phyloP scores from a whole-genome alignment of 2,888 invertebrate species.

The Leptinotarsa haldemani region DNA sequence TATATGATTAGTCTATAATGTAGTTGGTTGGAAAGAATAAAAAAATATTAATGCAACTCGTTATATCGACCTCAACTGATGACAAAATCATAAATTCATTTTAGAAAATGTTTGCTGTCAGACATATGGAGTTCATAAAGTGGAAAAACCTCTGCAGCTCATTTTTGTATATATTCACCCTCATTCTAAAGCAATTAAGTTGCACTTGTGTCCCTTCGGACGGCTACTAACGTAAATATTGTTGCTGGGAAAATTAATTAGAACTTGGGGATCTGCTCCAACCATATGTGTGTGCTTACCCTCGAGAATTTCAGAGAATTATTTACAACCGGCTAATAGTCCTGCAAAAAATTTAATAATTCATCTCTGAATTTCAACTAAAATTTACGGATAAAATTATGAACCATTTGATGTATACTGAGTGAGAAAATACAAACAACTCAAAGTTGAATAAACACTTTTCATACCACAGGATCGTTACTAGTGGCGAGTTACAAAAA shows the following conservation, averaged over 20 bases:
- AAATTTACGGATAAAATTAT: neutral
- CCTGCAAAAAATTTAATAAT: neutral
- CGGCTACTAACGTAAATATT: conserved; percentile 11
- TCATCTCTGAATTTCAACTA: neutral
- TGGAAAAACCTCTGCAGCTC: neutral
- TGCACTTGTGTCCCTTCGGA: neutral
- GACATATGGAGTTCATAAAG: neutral
- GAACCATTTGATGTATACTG: too few species aligned
- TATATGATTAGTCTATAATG: too few species aligned
- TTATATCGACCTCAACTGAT: neutral
- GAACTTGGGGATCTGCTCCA: neutral
- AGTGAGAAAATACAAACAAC: too few species aligned
- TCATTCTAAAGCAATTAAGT: conserved; percentile 4
- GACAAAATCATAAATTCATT: neutral
- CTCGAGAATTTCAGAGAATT: neutral
- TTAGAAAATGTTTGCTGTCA: neutral
- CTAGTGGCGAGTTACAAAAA: too few species aligned
- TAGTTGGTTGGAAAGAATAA: too few species aligned
- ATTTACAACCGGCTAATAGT: conserved; percentile 6
- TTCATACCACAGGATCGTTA: too few species aligned
- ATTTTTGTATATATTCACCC: neutral
- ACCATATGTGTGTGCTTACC: neutral
- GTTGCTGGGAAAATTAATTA: conserved; percentile 15
- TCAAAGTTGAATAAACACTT: too few species aligned
- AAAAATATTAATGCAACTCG: neutral